These are phyloP conservation scores for Limnodromus scolopaceus DNA, from an alignment of 2,797 vertebrate species.

Conservation along the genomic window DNA sequence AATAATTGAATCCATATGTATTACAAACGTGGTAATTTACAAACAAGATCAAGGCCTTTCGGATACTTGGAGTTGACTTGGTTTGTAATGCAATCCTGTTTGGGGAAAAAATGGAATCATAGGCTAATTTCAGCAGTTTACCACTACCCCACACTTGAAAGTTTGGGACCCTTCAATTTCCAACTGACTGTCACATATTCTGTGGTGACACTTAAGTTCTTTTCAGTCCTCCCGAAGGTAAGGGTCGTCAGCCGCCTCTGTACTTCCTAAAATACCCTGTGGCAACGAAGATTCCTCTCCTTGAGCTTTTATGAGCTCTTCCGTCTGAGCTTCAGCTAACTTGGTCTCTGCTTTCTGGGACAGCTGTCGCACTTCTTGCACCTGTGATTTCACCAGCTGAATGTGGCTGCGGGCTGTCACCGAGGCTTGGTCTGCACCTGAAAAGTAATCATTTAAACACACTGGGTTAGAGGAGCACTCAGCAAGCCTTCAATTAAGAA, in stretches of 20 bases:
- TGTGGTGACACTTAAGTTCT: background rate
- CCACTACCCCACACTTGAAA: background rate
- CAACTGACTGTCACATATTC: background rate
- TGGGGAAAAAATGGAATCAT: background rate
- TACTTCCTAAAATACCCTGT: background rate
- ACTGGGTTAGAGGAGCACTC: background rate
- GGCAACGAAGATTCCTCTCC: conserved; percentile 9
- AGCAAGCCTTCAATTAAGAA: background rate
- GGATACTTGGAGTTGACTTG: background rate
- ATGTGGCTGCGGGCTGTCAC: conserved; percentile 85
- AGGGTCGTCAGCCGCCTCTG: conserved; percentile 79
- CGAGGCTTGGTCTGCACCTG: conserved; percentile 92
- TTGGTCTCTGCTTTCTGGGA: conserved; percentile 87
- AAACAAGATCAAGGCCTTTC: background rate
- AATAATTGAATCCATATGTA: background rate
- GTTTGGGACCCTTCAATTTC: background rate
- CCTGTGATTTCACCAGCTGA: conserved; percentile 86
- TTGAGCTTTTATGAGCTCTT: conserved; percentile 85
- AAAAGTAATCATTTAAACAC: background rate
- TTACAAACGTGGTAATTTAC: background rate
- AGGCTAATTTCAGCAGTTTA: background rate
- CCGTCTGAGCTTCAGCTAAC: conserved; percentile 87
- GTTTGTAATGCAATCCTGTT: background rate
- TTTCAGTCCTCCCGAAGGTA: conserved; percentile 94
- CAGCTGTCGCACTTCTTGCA: conserved; percentile 85